Percentiles rank a stretch among this genome's conserved stretches.
phyloP scores from a whole-genome alignment of 2,888 invertebrate genomes.

The Dorcus hopei region DNA sequence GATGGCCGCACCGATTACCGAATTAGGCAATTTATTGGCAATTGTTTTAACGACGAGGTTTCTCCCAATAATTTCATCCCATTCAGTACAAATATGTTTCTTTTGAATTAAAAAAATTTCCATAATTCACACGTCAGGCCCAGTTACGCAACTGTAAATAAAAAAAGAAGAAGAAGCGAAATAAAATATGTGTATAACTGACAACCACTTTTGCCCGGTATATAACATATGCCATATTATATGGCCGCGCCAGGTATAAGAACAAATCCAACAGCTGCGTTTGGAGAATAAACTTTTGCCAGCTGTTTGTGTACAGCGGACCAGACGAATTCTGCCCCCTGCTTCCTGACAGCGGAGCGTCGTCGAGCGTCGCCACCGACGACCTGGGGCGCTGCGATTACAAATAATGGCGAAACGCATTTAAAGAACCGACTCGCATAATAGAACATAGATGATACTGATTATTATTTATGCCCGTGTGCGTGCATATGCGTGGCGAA shows the following conservation, averaged over 20 bases:
- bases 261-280: slow-evolving; percentile 47
- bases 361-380: slow-evolving; percentile 17
- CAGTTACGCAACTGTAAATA: too few species aligned
- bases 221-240: slow-evolving; percentile 42
- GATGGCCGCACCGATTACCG: too few species aligned
- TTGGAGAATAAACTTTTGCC: slow-evolving; percentile 52
- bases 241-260: slow-evolving; percentile 37
- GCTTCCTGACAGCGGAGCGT: slow-evolving; percentile 17
- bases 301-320: slow-evolving; percentile 45
- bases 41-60: too few species aligned
- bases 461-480: slow-evolving; percentile 40
- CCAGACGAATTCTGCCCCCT: slow-evolving; percentile 24
- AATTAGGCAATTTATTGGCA: too few species aligned
- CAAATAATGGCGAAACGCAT: slow-evolving; percentile 48
- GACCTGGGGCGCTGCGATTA: slow-evolving; percentile 25
- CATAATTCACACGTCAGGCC: too few species aligned
- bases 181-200: slow-evolving; percentile 26
- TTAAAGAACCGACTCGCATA: slow-evolving; percentile 38
- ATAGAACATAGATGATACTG: slow-evolving; percentile 41
- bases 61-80: too few species aligned
- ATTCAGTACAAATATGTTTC: too few species aligned
- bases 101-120: too few species aligned
- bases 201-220: slow-evolving; percentile 33
- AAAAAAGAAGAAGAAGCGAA: slow-evolving; percentile 8
- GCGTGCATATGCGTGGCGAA: background rate